Conservation (phyloP, 2,113 vertebrate genomes). For the Triplophysa tibetana region DNA sequence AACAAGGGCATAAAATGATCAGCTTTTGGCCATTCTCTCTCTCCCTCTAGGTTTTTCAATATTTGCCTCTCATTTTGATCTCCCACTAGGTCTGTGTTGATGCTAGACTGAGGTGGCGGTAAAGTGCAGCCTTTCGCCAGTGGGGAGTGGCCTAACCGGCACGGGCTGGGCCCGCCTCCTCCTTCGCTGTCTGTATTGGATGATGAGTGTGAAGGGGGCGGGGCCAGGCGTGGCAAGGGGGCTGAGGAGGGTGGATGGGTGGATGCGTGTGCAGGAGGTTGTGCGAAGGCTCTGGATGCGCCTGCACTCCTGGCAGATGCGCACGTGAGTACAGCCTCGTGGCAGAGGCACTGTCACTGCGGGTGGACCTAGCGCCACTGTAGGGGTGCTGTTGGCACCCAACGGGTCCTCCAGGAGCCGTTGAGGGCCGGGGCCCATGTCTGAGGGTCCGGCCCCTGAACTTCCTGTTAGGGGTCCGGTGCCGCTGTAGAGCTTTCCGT, state of each 20-base stretch:
- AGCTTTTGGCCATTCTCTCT: neutral
- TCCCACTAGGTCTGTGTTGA: conserved; percentile 72
- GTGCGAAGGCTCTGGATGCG: conserved; percentile 86
- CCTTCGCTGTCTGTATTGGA: conserved; percentile 67
- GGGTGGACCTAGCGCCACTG: conserved; percentile 64
- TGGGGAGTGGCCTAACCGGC: conserved; percentile 68
- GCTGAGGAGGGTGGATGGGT: conserved; percentile 56
- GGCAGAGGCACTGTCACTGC: conserved; percentile 55
- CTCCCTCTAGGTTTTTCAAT: neutral
- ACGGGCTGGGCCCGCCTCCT: conserved; percentile 73
- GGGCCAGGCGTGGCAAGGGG: conserved; percentile 63
- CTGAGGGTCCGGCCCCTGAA: conserved; percentile 61
- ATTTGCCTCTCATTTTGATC: conserved; percentile 65
- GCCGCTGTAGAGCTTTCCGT: conserved; percentile 85
- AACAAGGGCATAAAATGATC: neutral
- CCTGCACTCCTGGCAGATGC: conserved; percentile 86
- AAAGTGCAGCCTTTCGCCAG: conserved; percentile 68
- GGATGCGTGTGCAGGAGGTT: conserved; percentile 65
- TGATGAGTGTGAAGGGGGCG: conserved; percentile 62
- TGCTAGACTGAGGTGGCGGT: conserved; percentile 84
- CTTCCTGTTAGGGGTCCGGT: conserved; percentile 74
- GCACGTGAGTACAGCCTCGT: conserved; percentile 74
- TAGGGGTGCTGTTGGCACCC: conserved; percentile 69
- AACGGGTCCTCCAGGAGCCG: conserved; percentile 83
- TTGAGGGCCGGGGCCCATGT: conserved; percentile 80